These are phyloP conservation scores for Zoanthus sansibaricus DNA, from an alignment of 92 coral and sea anemone genomes.

Conservation along the genomic window DNA sequence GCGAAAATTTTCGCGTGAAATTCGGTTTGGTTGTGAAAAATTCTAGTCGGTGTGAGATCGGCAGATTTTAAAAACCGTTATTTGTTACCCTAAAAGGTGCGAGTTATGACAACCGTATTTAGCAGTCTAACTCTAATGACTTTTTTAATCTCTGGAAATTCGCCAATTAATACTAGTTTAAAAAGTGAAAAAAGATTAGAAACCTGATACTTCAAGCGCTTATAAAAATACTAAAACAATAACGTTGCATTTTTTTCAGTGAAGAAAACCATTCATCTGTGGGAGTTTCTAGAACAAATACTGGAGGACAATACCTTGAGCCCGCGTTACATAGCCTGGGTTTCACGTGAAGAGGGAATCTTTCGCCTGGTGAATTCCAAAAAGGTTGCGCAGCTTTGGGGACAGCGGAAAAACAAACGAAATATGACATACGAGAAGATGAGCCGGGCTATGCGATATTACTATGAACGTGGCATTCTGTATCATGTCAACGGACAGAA, in stretches of 20 bases:
- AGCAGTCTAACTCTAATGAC: too few species aligned
- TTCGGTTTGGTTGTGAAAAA: too few species aligned
- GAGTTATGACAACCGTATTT: too few species aligned
- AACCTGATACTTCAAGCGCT: too few species aligned
- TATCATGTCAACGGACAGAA: conserved; percentile 85
- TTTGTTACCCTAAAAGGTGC: too few species aligned
- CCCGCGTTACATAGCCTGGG: conserved; percentile 80
- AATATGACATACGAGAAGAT: conserved; percentile 92
- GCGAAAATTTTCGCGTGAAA: too few species aligned
- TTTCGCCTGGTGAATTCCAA: conserved; percentile 83
- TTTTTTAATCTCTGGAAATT: too few species aligned
- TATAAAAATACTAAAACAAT: background rate
- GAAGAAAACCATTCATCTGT: conserved; percentile 82
- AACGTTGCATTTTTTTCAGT: conserved; percentile 51
- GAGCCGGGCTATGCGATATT: conserved; percentile 89
- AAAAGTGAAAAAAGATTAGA: too few species aligned
- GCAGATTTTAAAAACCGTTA: too few species aligned
- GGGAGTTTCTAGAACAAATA: conserved; percentile 87
- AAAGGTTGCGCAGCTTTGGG: conserved; percentile 88
- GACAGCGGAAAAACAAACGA: conserved; percentile 85
- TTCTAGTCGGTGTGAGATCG: too few species aligned
- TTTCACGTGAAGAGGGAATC: conserved; percentile 79
- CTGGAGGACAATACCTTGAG: conserved; percentile 71
- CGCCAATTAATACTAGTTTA: too few species aligned
- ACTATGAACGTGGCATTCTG: conserved; percentile 83